Evolutionary conservation across 1,140 invertebrate species (phyloP), one percentile per base, ranked within the genome.

Genomic region (Aleiodes sp.): DNA sequence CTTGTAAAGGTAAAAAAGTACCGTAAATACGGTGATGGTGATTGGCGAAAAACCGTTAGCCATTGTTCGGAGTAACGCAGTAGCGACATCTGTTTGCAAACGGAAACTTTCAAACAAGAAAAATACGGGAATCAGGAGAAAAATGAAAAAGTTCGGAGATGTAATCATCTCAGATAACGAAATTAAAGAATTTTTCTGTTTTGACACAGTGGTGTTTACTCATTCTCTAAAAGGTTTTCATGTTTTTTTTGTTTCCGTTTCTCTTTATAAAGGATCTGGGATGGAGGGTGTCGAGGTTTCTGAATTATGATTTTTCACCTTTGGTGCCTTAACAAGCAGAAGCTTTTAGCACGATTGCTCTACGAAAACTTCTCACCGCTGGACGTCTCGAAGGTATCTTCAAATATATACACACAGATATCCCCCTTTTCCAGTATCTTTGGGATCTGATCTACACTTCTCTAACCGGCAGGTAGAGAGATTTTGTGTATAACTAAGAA

Each of bases 371-470:
- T 59, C 26, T 59, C 56, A 59, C 56, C 28, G 56, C 28, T 31
- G 26, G 56, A 59, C 28, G 26, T 16, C 26, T 31, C 28, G 16
- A 12, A 4, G 56, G 26, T 4, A n/a, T 31, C 28, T n/a, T 59
- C 56, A 59, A 59, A 31, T 31, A 26, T 28, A 59, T 31, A 26
- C 21, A 62, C 68, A 63, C 60, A 56, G 12, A 56, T 31, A 31
- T 52, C 57, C 33, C 28, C 31, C 43, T 37, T 56, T 68, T 52
- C 69, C 70, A 65, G 24, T 67, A 78, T 79, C 73, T 76, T 72
- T 2, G 57, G 69, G 71, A 81, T 78, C 76, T 80, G 74, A 80
- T 80, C 77, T 73, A 35, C 9, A n/a, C n/a, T n/a, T 33, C 31
- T 59, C 28, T 59, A 59, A 59, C 26, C 56, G 56, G 26, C 75